Evolutionary conservation across 1,140 invertebrate species (phyloP).

Genomic region (Ips typographus): DNA sequence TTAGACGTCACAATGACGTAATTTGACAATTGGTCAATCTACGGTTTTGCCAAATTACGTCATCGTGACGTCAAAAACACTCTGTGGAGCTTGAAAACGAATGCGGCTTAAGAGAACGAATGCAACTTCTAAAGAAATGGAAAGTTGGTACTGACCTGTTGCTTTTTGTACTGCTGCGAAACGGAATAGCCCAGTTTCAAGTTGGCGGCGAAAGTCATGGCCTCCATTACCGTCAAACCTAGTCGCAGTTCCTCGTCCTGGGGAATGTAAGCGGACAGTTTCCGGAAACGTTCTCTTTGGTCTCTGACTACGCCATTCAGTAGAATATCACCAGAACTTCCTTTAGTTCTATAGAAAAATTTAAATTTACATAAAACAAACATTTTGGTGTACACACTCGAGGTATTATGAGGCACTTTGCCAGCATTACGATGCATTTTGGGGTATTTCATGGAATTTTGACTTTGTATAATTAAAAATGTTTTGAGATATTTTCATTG

Average conservation of each 20-base stretch:
- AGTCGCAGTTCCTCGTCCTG: constrained; percentile 85
- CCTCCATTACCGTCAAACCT: constrained; percentile 80
- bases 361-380: no score
- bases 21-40: no score
- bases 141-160: constrained; percentile 56
- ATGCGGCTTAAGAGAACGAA: neutral
- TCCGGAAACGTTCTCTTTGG: constrained; percentile 71
- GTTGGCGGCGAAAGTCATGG: constrained; percentile 83
- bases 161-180: constrained; percentile 61
- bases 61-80: no score
- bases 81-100: no score
- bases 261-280: constrained; percentile 88
- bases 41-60: no score
- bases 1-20: no score
- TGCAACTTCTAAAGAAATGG: neutral
- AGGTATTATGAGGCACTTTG: no score
- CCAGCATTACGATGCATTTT: no score
- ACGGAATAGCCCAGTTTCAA: constrained; percentile 76
- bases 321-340: constrained; percentile 56
- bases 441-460: no score
- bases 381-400: no score
- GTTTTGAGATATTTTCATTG: no score
- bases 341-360: constrained; percentile 52
- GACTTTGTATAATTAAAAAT: no score
- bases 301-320: constrained; percentile 54